phyloP scores from a whole-genome alignment of 2,797 vertebrate species.

The Molossus molossus region DNA sequence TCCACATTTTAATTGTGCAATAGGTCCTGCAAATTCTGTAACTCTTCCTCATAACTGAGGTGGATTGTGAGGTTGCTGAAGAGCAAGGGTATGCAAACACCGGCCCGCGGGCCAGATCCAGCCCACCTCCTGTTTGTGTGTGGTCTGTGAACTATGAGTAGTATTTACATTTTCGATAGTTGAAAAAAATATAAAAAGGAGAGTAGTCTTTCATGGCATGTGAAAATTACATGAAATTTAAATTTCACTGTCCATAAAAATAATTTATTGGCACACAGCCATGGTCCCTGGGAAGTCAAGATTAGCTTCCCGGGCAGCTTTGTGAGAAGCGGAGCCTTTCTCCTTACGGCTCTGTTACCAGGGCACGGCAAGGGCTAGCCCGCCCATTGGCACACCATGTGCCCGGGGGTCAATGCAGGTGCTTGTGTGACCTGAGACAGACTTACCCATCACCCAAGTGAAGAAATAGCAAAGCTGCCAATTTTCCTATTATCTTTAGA shows the following conservation, averaged over 20 bases:
- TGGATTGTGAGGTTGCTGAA: not conserved
- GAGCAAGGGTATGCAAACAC: not conserved
- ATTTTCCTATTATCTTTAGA: not conserved
- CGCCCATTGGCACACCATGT: not conserved
- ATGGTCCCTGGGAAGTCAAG: not conserved
- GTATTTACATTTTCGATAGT: not conserved
- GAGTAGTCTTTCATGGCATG: not conserved
- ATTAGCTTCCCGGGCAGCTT: not conserved
- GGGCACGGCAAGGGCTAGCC: not conserved
- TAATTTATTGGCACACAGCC: not conserved
- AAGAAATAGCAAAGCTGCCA: not conserved
- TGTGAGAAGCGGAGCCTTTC: not conserved
- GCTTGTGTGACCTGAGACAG: not conserved
- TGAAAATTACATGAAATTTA: constrained; percentile 18
- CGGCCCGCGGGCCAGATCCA: not conserved
- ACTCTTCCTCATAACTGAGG: not conserved
- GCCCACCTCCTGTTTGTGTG: not conserved
- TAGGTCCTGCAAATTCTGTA: not conserved
- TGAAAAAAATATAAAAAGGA: constrained; percentile 14
- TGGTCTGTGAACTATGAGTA: not conserved
- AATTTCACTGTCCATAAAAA: not conserved
- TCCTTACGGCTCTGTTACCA: not conserved
- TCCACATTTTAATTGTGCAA: not conserved
- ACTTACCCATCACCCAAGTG: not conserved
- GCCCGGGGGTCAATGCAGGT: not conserved